Percentiles rank a stretch among this genome's conserved stretches.
Conservation (phyloP, 2,113 vertebrate species). For the Microtus pennsylvanicus region DNA sequence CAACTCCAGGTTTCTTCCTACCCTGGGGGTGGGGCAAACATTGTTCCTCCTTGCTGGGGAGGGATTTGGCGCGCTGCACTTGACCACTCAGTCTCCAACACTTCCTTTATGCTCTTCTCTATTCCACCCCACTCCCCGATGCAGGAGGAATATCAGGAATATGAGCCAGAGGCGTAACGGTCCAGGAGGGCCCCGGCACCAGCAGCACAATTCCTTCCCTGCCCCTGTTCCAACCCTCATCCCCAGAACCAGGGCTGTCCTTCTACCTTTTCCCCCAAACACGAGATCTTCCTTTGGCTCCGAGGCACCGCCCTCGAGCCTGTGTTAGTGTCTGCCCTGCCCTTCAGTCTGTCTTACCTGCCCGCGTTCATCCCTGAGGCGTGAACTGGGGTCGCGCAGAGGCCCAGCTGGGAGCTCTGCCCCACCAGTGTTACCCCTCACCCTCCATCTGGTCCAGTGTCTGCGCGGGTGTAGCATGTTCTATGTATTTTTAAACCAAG, state of each 20-base stretch:
- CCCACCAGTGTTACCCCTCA: not conserved
- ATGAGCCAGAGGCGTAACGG: slow-evolving; percentile 98
- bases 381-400: slow-evolving; percentile 8
- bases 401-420: slow-evolving; percentile 47
- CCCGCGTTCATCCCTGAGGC: slow-evolving; percentile 44
- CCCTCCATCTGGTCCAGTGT: slow-evolving; percentile 57
- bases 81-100: slow-evolving; percentile 35
- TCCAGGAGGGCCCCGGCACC: slow-evolving; percentile 91
- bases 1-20: not conserved
- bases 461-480: slow-evolving; percentile 81
- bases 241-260: slow-evolving; percentile 75
- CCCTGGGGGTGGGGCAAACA: not conserved
- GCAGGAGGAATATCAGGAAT: slow-evolving; percentile 97
- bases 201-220: slow-evolving; percentile 93
- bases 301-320: slow-evolving; percentile 82
- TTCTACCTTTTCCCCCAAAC: slow-evolving; percentile 75
- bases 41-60: not conserved
- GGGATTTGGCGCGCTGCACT: not conserved
- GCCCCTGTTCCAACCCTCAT: slow-evolving; percentile 62
- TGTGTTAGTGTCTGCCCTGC: slow-evolving; percentile 87
- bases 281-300: slow-evolving; percentile 89
- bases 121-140: slow-evolving; percentile 35
- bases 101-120: slow-evolving; percentile 67
- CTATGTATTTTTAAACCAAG: slow-evolving; percentile 81
- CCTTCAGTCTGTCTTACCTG: slow-evolving; percentile 69